These are phyloP conservation scores for Apodemia duryi DNA, from an alignment of 2,888 invertebrate species.

Conservation along the genomic window DNA sequence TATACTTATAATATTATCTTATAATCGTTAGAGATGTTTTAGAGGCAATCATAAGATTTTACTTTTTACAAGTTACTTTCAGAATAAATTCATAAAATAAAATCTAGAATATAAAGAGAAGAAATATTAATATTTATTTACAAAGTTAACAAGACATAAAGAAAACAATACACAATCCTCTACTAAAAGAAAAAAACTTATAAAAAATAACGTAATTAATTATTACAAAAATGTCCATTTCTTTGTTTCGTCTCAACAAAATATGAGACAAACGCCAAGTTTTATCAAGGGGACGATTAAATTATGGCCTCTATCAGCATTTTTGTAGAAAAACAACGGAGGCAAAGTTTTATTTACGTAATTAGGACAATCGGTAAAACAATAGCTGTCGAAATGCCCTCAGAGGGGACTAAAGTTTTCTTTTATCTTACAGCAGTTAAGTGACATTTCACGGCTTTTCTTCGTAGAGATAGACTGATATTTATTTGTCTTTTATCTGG, in stretches of 20 bases:
- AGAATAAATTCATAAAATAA: neutral
- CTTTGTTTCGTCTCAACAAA: slow-evolving; percentile 6
- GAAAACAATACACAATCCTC: neutral
- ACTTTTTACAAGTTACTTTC: neutral
- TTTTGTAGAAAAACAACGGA: slow-evolving; percentile 24
- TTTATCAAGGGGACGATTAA: slow-evolving; percentile 14
- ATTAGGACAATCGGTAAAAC: slow-evolving; percentile 33
- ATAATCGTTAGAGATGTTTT: too few species aligned
- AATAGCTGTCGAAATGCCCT: slow-evolving; percentile 32
- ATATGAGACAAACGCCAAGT: slow-evolving; percentile 14
- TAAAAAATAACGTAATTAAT: slow-evolving; percentile 7
- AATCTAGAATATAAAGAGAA: neutral
- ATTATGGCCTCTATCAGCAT: slow-evolving; percentile 15
- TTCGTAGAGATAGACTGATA: slow-evolving; percentile 53
- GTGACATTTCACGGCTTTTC: slow-evolving; percentile 25
- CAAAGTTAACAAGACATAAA: neutral
- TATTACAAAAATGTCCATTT: slow-evolving; percentile 12
- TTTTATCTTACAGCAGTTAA: slow-evolving; percentile 34
- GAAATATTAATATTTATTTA: neutral
- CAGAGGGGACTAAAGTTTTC: slow-evolving; percentile 29
- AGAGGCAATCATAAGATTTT: neutral
- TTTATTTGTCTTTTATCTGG: slow-evolving; percentile 53
- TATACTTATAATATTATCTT: too few species aligned
- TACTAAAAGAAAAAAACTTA: slow-evolving; percentile 3
- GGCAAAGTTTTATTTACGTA: slow-evolving; percentile 32